Evolutionary conservation across 2,797 vertebrate species (phyloP), one percentile per base, ranked within the genome.

Genomic region (Propithecus perrieri): DNA sequence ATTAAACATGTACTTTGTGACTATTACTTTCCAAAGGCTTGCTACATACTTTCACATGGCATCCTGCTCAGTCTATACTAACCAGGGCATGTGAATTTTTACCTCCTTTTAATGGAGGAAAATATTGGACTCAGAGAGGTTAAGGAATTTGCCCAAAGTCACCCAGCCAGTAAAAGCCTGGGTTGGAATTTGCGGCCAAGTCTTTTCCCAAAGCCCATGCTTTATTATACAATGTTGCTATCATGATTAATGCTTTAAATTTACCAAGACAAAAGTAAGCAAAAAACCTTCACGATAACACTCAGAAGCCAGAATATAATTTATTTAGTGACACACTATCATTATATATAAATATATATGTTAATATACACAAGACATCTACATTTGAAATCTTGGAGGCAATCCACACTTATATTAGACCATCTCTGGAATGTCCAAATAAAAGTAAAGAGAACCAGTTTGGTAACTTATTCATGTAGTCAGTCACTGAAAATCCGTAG

Each of bases 41-140:
- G 12, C 53, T 38, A 93, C 89, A 30, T 20, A 71, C 55, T 95
- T 96, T 63, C 48, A 61, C 15, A 28, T 61, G 59, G 15, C 14
- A 55, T 84, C 22, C 33, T 75, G 88, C 41, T 94, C 28, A 88
- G 12, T 17, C 24, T 48, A 28, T 26, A 67, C 10, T 85, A 91
- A 80, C 7, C 30, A 76, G 20, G 7, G 2, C 43, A n/a, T 33
- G 48, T 14, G 11, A 30, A n/a, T 55, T 79, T 94, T 94, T 87
- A 91, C 30, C 5, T 79, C 14, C 41, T 94, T 96, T 85, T 80
- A 75, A 93, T 2, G 57, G 5, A 96, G 92, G 48, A 93, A 55
- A 71, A 93, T 9, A 55, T 8, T 87, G 15, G 15, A 6, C 38
- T 46, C 7, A 59, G 41, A 88, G 35, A 78, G 4, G 26, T 61